Evolutionary conservation across 2,113 vertebrate species (phyloP).

Genomic region (Hepsetus odoe): DNA sequence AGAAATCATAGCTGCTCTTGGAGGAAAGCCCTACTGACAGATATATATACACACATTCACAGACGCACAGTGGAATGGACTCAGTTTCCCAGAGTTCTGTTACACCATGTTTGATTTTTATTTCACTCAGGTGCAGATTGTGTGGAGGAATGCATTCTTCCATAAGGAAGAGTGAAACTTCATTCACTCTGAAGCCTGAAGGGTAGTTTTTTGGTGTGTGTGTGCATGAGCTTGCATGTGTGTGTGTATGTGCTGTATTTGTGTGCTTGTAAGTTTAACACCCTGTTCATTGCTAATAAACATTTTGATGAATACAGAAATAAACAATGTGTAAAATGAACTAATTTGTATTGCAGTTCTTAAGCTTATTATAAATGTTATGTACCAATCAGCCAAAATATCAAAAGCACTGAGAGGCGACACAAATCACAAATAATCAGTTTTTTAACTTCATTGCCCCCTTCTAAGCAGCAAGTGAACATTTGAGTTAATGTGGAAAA

Average conservation of each 20-base stretch:
- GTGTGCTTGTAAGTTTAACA: not conserved
- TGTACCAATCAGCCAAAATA: no score
- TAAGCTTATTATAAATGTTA: no score
- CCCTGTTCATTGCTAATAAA: not conserved
- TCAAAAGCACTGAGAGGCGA: no score
- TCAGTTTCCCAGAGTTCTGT: not conserved
- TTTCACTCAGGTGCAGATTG: not conserved
- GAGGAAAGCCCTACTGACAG: constrained; percentile 84
- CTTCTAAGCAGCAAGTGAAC: no score
- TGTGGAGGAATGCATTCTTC: constrained; percentile 12
- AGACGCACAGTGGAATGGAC: no score
- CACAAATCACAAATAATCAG: no score
- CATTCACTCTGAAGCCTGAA: constrained; percentile 1
- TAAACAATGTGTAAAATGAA: not conserved
- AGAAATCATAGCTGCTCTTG: constrained; percentile 78
- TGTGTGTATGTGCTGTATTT: not conserved
- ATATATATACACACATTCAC: no score
- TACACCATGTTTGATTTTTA: constrained; percentile 4
- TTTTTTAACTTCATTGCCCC: no score
- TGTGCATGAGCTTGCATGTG: not conserved
- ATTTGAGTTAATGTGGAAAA: no score
- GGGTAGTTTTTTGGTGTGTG: not conserved
- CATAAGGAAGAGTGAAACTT: constrained; percentile 12
- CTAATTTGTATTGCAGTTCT: no score
- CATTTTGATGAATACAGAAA: constrained; percentile 18